Percentiles rank a stretch among this genome's conserved stretches.
phyloP scores from a whole-genome alignment of 2,888 invertebrate genomes.

The Troides aeacus region DNA sequence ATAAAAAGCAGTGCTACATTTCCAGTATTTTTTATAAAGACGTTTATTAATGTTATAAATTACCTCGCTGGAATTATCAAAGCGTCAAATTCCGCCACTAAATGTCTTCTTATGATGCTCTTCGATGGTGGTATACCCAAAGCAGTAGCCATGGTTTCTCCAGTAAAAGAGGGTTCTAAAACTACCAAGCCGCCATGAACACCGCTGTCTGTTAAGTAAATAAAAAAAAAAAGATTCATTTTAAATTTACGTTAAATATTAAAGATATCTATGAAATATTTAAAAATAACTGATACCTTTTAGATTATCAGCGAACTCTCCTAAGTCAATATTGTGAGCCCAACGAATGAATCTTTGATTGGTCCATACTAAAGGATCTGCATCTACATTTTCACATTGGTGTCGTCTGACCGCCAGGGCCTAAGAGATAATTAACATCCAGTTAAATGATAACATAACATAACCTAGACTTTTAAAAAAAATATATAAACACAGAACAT shows the following conservation, averaged over 20 bases:
- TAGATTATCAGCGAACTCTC: conserved; percentile 95
- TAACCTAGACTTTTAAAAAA: neutral
- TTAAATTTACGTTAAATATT: neutral
- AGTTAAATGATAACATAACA: neutral
- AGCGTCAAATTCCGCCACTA: conserved; percentile 94
- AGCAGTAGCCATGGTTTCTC: conserved; percentile 96
- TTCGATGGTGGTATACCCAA: conserved; percentile 95
- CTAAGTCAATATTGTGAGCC: conserved; percentile 95
- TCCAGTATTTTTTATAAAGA: neutral
- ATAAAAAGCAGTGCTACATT: conserved; percentile 22
- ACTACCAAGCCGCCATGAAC: conserved; percentile 97
- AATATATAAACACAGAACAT: too few relatives aligned
- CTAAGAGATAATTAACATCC: conserved; percentile 57
- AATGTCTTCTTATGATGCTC: conserved; percentile 94
- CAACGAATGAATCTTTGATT: conserved; percentile 96
- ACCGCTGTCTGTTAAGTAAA: conserved; percentile 87
- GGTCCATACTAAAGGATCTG: conserved; percentile 97
- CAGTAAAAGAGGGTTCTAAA: conserved; percentile 95
- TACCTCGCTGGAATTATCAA: conserved; percentile 96
- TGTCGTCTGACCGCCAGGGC: conserved; percentile 92
- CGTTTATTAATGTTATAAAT: conserved; percentile 35
- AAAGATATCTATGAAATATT: neutral
- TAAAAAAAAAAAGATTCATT: conserved; percentile 11
- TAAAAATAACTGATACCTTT: conserved; percentile 81
- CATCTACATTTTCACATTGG: conserved; percentile 92